Base-by-base conservation (phyloP, 2,797 vertebrate species). In the Caiman crocodilus region DNA sequence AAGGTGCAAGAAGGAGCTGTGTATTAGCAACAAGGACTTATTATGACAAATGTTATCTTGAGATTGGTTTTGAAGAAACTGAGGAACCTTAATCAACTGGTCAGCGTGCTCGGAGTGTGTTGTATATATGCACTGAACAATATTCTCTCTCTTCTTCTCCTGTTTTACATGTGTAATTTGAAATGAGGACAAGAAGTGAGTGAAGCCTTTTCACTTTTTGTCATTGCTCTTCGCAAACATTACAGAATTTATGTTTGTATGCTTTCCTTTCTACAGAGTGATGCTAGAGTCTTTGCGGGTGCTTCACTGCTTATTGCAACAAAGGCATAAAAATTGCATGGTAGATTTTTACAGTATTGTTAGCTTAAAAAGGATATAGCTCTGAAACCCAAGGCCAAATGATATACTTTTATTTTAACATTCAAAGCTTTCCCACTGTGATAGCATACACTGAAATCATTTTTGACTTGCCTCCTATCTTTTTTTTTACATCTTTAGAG, bases 161-260 rank as follows among this genome's bases (percentile, higher is more conserved):
- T 86, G 1, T 55, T 95, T 84, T 57, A 5, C 50, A 9, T 15
- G 5, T 57, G 5, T 67, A 61, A 0, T 50, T 82, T 89, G 55
- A 67, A 67, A 50, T 64, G 21, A 79, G 76, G 63, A 69, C 69
- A 42, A 74, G 85, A 21, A 20, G 32, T 73, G n/a, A 85, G 1
- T 26, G 76, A 83, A 88, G 6, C 2, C 84, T 77, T 94, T 94
- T 90, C 58, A 42, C 50, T 78, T 91, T 84, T 56, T 87, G 8
- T 5, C 18, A 32, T 85, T 73, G 63, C 14, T 21, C 23, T 20
- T 71, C 17, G 17, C n/a, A 85, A 10, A 92, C 26, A 69, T 21
- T 80, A 76, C 14, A 12, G 71, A 25, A 50, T 42, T 71, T 71
- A 55, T 26, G 42, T 14, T 28, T 80, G 94, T 89, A 86, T 81